Percentiles rank a stretch among this genome's conserved stretches.
phyloP scores from a whole-genome alignment of 2,888 invertebrate species.

The Enchytraeus crypticus region DNA sequence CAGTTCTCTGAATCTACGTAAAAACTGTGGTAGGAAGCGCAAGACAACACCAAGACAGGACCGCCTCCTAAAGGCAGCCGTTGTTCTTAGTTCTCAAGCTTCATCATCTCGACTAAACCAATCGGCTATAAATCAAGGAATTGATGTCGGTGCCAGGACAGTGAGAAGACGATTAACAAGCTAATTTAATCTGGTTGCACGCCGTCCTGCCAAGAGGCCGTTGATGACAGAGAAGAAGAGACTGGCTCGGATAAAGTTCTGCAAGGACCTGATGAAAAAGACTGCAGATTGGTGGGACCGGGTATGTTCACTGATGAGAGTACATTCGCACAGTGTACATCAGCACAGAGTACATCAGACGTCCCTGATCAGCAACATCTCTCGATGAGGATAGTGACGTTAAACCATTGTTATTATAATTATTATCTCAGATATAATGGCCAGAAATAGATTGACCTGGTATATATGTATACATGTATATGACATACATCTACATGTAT shows the following conservation, averaged over 20 bases:
- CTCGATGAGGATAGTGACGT: too few species aligned
- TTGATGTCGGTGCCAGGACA: not conserved
- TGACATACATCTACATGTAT: too few species aligned
- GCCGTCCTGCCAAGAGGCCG: not conserved
- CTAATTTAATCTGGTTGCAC: not conserved
- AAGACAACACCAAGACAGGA: not conserved
- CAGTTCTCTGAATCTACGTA: too few species aligned
- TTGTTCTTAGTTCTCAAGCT: not conserved
- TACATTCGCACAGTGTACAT: not conserved
- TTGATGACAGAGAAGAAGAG: not conserved
- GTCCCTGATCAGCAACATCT: not conserved
- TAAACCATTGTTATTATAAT: too few species aligned
- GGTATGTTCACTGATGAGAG: not conserved
- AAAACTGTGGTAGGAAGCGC: not conserved
- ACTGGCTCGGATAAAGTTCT: not conserved
- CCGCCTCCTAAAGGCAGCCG: not conserved
- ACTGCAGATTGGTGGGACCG: not conserved
- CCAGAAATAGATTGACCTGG: too few species aligned
- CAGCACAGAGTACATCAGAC: too few species aligned
- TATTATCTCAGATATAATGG: too few species aligned
- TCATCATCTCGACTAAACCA: not conserved
- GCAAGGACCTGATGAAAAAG: not conserved
- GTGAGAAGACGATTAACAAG: not conserved
- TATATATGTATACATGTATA: too few species aligned
- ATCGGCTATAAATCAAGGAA: not conserved